Percentiles rank a stretch among this genome's conserved stretches.
phyloP scores from a whole-genome alignment of 2,113 vertebrate species.

The Calyptomena viridis region DNA sequence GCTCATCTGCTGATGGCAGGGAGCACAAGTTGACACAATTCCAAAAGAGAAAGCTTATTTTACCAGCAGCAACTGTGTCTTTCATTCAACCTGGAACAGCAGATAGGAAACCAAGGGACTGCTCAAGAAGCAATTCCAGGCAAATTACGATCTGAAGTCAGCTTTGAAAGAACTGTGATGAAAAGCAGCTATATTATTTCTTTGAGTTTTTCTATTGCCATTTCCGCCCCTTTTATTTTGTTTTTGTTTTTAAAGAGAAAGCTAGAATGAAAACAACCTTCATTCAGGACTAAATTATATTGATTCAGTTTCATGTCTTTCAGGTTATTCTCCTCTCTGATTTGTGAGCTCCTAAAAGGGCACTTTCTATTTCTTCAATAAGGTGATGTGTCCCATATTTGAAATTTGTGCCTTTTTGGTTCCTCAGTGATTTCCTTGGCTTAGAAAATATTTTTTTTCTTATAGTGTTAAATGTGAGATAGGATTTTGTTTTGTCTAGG shows the following conservation, averaged over 20 bases:
- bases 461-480: not conserved
- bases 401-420: not conserved
- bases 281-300: not conserved
- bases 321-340: not conserved
- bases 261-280: not conserved
- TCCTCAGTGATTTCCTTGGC: not conserved
- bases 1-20: not conserved
- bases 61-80: constrained; percentile 10
- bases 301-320: not conserved
- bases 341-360: not conserved
- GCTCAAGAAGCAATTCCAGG: not conserved
- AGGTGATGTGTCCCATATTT: not conserved
- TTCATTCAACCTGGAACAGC: constrained; percentile 25
- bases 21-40: not conserved
- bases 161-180: not conserved
- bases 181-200: not conserved
- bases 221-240: not conserved
- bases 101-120: not conserved
- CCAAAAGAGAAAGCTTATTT: constrained; percentile 27
- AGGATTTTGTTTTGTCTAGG: not conserved
- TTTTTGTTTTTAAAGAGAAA: not conserved
- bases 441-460: not conserved
- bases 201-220: not conserved
- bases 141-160: not conserved
- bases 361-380: not conserved